These are phyloP conservation scores for Leptatherina wallacei DNA, from an alignment of 2,797 vertebrate species.

Conservation along the genomic window DNA sequence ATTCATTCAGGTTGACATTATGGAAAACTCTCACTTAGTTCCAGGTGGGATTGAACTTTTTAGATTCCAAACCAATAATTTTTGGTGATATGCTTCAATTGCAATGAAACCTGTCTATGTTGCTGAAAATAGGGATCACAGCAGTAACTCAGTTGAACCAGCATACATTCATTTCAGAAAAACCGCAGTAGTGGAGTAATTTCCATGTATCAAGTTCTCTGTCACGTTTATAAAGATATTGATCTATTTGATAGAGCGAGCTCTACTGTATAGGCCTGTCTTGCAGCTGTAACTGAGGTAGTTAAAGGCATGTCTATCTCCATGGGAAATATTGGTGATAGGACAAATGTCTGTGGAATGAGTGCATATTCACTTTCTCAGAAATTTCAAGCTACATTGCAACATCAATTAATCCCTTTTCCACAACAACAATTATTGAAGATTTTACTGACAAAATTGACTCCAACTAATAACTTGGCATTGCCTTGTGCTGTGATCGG, in stretches of 20 bases:
- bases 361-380: slow-evolving; percentile 30
- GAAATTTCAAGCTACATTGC: slow-evolving; percentile 11
- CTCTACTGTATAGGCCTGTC: background rate
- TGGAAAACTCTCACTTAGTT: too few relatives aligned
- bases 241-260: slow-evolving; percentile 55
- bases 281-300: slow-evolving; percentile 23
- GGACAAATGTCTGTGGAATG: background rate
- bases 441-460: slow-evolving; percentile 1
- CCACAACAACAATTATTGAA: slow-evolving; percentile 1
- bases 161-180: background rate
- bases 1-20: too few relatives aligned
- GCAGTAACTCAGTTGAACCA: background rate
- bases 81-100: background rate
- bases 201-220: slow-evolving; percentile 24
- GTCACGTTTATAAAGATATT: slow-evolving; percentile 33
- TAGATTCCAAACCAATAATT: too few relatives aligned
- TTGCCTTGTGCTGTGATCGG: background rate
- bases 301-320: slow-evolving; percentile 48
- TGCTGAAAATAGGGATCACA: background rate
- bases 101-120: background rate
- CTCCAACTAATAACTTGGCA: slow-evolving; percentile 8
- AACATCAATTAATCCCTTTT: background rate
- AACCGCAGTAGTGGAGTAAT: slow-evolving; percentile 3
- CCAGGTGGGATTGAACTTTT: too few relatives aligned
- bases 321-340: background rate